These are phyloP conservation scores for Clamator glandarius DNA, from an alignment of 2,797 vertebrate genomes.

Conservation along the genomic window DNA sequence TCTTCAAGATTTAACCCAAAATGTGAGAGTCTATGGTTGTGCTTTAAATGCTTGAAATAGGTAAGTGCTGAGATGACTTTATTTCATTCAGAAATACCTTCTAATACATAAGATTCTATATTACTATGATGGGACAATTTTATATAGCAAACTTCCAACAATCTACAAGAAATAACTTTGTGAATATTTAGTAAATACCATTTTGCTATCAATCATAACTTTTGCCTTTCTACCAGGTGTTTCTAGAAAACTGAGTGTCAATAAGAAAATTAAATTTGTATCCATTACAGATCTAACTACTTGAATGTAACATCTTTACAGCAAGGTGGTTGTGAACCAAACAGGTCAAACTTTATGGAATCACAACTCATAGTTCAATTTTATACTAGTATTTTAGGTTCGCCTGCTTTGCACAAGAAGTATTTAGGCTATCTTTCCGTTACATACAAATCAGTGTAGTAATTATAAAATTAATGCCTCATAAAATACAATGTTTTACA, in stretches of 20 bases:
- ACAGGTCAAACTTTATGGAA: neutral
- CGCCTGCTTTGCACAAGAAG: neutral
- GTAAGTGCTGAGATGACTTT: neutral
- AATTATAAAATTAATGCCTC: neutral
- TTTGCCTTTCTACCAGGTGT: neutral
- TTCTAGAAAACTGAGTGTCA: neutral
- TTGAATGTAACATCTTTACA: neutral
- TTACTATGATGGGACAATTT: neutral
- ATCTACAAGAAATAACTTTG: neutral
- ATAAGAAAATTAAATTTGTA: neutral
- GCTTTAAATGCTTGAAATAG: neutral
- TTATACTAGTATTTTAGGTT: neutral
- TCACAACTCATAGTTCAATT: neutral
- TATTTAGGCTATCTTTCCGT: neutral
- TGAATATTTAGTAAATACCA: neutral
- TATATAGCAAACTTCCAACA: neutral
- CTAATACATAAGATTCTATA: neutral
- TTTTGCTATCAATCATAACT: neutral
- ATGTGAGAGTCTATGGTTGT: neutral
- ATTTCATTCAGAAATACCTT: neutral
- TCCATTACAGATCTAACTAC: neutral
- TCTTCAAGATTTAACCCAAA: neutral
- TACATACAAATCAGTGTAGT: slow-evolving; percentile 9
- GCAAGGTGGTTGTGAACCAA: neutral
- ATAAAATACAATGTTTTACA: neutral